Evolutionary conservation across 2,797 vertebrate species (phyloP), one percentile per base, ranked within the genome.

Genomic region (Sebastes minor): DNA sequence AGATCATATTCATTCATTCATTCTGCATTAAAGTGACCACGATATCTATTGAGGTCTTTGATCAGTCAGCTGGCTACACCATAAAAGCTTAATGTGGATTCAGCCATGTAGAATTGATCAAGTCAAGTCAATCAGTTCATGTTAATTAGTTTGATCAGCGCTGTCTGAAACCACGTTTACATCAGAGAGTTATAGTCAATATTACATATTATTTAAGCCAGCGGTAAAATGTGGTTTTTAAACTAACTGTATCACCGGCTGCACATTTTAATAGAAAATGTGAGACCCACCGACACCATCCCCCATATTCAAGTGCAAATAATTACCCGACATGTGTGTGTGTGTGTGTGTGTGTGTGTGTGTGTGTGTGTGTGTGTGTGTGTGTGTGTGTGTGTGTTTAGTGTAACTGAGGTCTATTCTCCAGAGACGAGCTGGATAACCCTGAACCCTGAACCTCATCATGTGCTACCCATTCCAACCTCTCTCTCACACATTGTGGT

Each of bases 361-460:
- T 7, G 28, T 20, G 18, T 62, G 30, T 9, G 32, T 3, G 32
- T 4, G 32, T 10, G 8, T 4, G 32, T 33, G 67, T 13, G 33
- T 14, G 18, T 9, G 27, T 73, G 35, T n/a, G 55, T 16, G 33
- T 11, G 10, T 33, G 33, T 13, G 67, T 56, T 14, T 2, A 13
- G 42, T 59, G 52, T 53, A 59, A 61, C 4, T 18, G 53, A 1
- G 9, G 6, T 23, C 61, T 76, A n/a, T 57, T 70, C 63, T 77
- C 63, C 20, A 73, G 62, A 46, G 61, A 80, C 18, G 25, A 63
- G 57, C 69, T 55, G 52, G 25, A 30, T 38, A 25, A 60, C 80
- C 80, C 76, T 66, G 73, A 76, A 67, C 82, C 62, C 30, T 76
- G 73, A 76, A 30, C 82, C 52, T 63, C 52, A 59, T 77, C 46